Evolutionary conservation across 1,140 invertebrate species (phyloP).

Genomic region (Meloidogyne floridensis): DNA sequence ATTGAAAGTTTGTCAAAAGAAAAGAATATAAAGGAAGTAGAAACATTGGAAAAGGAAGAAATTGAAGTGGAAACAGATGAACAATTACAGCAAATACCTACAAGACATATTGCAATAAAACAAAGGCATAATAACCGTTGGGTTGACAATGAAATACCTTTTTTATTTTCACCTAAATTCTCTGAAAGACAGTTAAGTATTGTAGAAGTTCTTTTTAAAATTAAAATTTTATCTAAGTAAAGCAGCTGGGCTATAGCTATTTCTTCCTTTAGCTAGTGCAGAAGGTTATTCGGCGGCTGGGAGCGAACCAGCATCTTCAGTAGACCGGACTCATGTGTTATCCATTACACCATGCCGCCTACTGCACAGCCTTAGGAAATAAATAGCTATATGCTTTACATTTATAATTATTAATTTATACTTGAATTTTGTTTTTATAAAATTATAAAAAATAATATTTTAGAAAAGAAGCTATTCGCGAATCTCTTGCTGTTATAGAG

Average conservation of each 20-base stretch:
- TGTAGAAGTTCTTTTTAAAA: neutral
- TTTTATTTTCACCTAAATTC: constrained; percentile 35
- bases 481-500: constrained; percentile 38
- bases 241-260: too few relatives aligned
- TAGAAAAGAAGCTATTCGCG: constrained; percentile 34
- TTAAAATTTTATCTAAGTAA: neutral
- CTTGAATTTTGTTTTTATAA: neutral
- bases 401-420: neutral
- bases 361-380: too few relatives aligned
- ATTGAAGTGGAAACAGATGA: neutral
- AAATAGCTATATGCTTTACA: too few relatives aligned
- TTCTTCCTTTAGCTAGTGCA: too few relatives aligned
- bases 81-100: constrained; percentile 1
- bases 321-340: too few relatives aligned
- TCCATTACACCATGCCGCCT: too few relatives aligned
- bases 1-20: neutral
- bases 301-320: too few relatives aligned
- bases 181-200: constrained; percentile 33
- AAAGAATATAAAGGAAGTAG: neutral
- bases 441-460: neutral
- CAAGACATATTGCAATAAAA: constrained; percentile 38
- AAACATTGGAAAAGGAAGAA: neutral
- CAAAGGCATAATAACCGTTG: constrained; percentile 34
- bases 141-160: constrained; percentile 39
- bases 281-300: too few relatives aligned